These are phyloP conservation scores for Tethya wilhelma DNA, from an alignment of 37 sponge, comb jelly and placozoan genomes.

Conservation along the genomic window DNA sequence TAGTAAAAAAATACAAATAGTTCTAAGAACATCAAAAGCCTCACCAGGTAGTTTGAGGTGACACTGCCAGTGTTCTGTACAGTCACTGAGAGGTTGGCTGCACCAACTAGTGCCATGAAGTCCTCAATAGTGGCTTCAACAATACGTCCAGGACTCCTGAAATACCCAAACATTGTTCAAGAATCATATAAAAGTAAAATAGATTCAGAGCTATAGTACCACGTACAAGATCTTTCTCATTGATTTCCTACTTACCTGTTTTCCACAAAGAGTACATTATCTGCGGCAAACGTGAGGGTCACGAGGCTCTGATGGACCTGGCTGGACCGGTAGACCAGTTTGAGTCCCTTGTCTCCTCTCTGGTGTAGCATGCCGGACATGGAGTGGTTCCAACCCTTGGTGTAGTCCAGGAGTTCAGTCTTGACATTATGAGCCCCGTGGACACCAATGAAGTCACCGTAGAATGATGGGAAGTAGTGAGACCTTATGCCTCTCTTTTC, in stretches of 20 bases:
- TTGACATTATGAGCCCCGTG: background rate
- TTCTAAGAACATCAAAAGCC: constrained; percentile 7
- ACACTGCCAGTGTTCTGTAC: constrained; percentile 78
- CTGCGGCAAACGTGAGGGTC: constrained; percentile 77
- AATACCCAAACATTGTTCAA: background rate
- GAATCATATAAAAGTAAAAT: constrained; percentile 1
- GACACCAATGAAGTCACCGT: constrained; percentile 77
- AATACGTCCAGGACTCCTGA: constrained; percentile 80
- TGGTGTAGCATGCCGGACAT: no score
- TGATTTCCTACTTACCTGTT: constrained; percentile 40
- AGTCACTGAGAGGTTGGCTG: constrained; percentile 62
- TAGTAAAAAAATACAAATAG: background rate
- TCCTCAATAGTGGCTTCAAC: constrained; percentile 80
- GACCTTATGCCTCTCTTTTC: constrained; percentile 6
- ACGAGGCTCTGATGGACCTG: constrained; percentile 78
- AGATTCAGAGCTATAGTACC: no score
- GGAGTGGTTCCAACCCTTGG: background rate
- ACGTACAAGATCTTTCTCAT: background rate
- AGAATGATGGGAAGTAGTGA: constrained; percentile 75
- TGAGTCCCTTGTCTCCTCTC: background rate
- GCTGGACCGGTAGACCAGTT: constrained; percentile 55
- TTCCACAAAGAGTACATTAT: constrained; percentile 68
- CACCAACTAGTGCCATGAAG: constrained; percentile 65
- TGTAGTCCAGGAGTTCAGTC: background rate
- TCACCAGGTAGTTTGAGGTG: constrained; percentile 73